These are phyloP conservation scores for Mactromeris polynyma DNA, from an alignment of 2,888 invertebrate species.

Conservation along the genomic window DNA sequence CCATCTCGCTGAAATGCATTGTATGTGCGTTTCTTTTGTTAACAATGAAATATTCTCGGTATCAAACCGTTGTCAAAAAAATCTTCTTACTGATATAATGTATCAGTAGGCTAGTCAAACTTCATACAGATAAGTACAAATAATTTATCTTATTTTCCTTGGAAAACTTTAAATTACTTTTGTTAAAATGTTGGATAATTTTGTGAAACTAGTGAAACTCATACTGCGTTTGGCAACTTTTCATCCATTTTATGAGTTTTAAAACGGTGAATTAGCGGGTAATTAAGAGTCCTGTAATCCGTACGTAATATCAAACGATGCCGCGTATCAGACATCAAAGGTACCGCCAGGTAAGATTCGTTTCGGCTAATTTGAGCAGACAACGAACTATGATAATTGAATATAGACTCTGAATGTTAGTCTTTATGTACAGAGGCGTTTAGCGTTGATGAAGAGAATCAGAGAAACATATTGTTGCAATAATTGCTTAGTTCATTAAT, in stretches of 20 bases:
- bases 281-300: not conserved
- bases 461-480: not conserved
- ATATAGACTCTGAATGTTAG: not conserved
- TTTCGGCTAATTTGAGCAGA: slow-evolving; percentile 7
- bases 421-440: not conserved
- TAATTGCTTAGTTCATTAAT: not conserved
- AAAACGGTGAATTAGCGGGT: not conserved
- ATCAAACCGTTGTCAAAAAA: too few relatives aligned
- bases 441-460: not conserved
- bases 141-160: not conserved
- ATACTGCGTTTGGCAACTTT: not conserved
- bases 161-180: not conserved
- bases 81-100: too few relatives aligned
- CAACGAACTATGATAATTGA: slow-evolving; percentile 21
- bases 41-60: too few relatives aligned
- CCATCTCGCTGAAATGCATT: too few relatives aligned
- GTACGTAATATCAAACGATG: not conserved
- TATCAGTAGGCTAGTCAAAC: too few relatives aligned
- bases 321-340: slow-evolving; percentile 21
- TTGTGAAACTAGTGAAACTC: not conserved
- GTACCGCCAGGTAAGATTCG: slow-evolving; percentile 5
- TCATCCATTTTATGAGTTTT: not conserved
- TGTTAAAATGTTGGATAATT: slow-evolving; percentile 1
- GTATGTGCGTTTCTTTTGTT: too few relatives aligned
- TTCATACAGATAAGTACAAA: too few relatives aligned